Evolutionary conservation across 2,888 invertebrate genomes (phyloP).

Genomic region (Boloria selene): DNA sequence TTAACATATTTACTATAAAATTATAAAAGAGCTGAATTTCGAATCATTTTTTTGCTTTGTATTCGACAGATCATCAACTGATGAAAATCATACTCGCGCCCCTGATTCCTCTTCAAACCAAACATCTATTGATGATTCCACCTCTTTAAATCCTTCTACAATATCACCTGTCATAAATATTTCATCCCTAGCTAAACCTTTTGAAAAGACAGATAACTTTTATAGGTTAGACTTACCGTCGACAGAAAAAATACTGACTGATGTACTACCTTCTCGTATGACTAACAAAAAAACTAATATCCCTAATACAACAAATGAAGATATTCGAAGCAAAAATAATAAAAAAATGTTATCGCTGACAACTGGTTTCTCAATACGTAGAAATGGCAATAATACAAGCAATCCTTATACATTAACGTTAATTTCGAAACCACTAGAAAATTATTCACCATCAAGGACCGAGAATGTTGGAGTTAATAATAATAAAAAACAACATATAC

Average conservation of each 20-base stretch:
- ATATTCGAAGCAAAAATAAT: slow-evolving; percentile 53
- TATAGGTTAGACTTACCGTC: slow-evolving; percentile 61
- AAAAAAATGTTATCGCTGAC: slow-evolving; percentile 72
- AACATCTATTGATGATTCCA: slow-evolving; percentile 66
- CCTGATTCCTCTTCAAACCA: slow-evolving; percentile 68
- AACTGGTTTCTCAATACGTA: slow-evolving; percentile 76
- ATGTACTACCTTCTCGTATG: slow-evolving; percentile 56
- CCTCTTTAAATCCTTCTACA: slow-evolving; percentile 57
- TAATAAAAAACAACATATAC: slow-evolving; percentile 46
- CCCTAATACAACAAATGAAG: slow-evolving; percentile 56
- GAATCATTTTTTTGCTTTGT: slow-evolving; percentile 78
- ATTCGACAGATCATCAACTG: slow-evolving; percentile 82
- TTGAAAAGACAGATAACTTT: slow-evolving; percentile 74
- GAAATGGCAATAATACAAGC: slow-evolving; percentile 66
- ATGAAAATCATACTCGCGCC: slow-evolving; percentile 70
- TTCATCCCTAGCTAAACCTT: slow-evolving; percentile 76
- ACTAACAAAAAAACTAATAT: slow-evolving; percentile 61
- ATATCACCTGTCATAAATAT: slow-evolving; percentile 63
- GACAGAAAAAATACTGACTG: slow-evolving; percentile 61
- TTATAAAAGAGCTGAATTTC: slow-evolving; percentile 62
- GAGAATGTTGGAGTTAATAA: slow-evolving; percentile 41
- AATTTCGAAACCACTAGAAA: slow-evolving; percentile 65
- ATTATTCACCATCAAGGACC: slow-evolving; percentile 49
- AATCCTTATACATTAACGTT: slow-evolving; percentile 75
- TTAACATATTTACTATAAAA: neutral